Conservation (phyloP, 2,113 vertebrate species). For the Jacana jacana region DNA sequence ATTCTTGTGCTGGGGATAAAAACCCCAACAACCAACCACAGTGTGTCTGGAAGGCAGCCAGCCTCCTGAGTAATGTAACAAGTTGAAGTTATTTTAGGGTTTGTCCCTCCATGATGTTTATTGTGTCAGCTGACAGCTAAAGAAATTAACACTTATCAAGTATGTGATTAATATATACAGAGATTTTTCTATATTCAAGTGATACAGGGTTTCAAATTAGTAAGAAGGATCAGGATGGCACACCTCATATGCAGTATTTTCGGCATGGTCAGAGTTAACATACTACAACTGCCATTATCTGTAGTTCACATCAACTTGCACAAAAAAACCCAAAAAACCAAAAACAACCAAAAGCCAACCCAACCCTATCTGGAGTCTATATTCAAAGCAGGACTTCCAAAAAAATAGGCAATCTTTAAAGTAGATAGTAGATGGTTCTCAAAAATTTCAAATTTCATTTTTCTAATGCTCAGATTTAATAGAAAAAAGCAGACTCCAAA, state of each 20-base stretch:
- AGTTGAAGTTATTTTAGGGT: background rate
- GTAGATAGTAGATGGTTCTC: background rate
- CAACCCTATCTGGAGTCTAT: background rate
- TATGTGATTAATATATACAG: background rate
- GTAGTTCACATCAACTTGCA: background rate
- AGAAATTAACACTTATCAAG: background rate
- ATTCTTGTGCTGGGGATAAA: background rate
- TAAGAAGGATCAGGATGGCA: background rate
- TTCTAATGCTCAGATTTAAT: background rate
- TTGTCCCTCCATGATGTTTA: background rate
- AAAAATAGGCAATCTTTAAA: background rate
- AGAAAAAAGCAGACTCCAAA: background rate
- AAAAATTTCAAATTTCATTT: background rate
- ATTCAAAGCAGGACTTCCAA: background rate
- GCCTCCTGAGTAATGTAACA: background rate
- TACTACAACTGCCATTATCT: background rate
- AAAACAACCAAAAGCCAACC: too few relatives aligned
- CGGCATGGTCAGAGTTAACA: background rate
- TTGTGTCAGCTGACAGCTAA: background rate
- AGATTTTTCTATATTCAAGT: background rate
- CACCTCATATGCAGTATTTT: background rate
- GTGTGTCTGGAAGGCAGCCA: background rate
- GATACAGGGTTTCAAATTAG: background rate
- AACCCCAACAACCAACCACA: background rate
- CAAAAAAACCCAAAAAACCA: background rate